Percentiles rank a stretch among this genome's conserved stretches.
These are phyloP conservation scores for Urechis unicinctus DNA, from an alignment of 2,888 invertebrate genomes.

Conservation along the genomic window DNA sequence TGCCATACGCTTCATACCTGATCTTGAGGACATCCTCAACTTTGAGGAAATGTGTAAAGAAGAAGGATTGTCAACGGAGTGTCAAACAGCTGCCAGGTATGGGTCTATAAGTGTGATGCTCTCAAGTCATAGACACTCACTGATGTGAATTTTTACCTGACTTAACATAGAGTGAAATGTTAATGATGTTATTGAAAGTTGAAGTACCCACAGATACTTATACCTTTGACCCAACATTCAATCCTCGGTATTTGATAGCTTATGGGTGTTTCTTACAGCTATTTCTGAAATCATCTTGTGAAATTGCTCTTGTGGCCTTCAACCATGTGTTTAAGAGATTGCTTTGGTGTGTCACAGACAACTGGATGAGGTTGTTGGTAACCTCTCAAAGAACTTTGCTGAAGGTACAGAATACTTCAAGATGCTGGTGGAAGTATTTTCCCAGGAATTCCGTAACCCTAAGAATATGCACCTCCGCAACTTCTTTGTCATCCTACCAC, in stretches of 20 bases:
- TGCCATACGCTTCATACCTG: slow-evolving; percentile 82
- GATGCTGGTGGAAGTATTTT: slow-evolving; percentile 86
- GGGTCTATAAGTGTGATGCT: no score
- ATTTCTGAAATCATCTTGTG: no score
- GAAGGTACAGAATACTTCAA: slow-evolving; percentile 84
- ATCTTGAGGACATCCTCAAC: slow-evolving; percentile 62
- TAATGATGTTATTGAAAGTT: no score
- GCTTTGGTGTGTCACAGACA: no score
- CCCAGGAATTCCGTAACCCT: slow-evolving; percentile 76
- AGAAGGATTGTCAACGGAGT: slow-evolving; percentile 58
- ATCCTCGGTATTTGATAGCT: no score
- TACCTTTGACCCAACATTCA: no score
- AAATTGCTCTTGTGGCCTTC: no score
- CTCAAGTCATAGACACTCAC: no score
- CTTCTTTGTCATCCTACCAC: slow-evolving; percentile 88
- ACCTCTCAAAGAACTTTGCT: slow-evolving; percentile 74
- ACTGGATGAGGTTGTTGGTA: slow-evolving; percentile 71
- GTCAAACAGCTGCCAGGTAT: slow-evolving; percentile 52
- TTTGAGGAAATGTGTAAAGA: slow-evolving; percentile 63
- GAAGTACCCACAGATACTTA: no score
- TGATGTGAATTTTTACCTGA: no score
- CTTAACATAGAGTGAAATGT: not conserved
- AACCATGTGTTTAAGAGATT: no score
- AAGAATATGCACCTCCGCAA: slow-evolving; percentile 83
- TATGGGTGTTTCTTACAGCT: no score